A percentile compares a stretch with the other conserved stretches of the same genome.
Conservation (phyloP, 2,888 invertebrate genomes). For the Plagiodera versicolora region DNA sequence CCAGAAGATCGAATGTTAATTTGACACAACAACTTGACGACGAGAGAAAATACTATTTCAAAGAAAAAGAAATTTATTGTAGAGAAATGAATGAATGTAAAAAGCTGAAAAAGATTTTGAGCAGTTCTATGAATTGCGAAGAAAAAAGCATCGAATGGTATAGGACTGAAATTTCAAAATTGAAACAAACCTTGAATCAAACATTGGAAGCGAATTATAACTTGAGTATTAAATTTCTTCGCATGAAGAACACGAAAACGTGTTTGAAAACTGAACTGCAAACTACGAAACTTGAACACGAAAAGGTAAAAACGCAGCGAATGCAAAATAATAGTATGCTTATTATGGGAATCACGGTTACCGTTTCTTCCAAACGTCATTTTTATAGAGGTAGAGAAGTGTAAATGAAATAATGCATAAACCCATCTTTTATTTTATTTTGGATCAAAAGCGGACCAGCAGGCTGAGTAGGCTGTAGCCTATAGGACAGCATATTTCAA, state of each 20-base stretch:
- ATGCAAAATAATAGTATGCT: background rate
- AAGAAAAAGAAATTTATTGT: conserved; percentile 60
- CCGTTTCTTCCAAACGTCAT: no score
- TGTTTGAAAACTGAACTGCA: conserved; percentile 46
- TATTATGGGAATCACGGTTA: no score
- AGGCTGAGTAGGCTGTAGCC: no score
- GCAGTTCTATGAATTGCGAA: conserved; percentile 31
- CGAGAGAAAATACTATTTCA: conserved; percentile 59
- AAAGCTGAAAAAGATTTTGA: conserved; percentile 44
- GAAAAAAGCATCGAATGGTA: conserved; percentile 40
- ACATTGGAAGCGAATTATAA: conserved; percentile 55
- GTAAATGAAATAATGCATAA: no score
- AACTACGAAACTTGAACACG: conserved; percentile 45
- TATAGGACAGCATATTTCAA: no score
- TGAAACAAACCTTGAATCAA: conserved; percentile 50
- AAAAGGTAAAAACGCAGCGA: conserved; percentile 37
- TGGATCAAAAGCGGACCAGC: no score
- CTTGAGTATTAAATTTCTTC: conserved; percentile 53
- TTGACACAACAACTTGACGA: conserved; percentile 60
- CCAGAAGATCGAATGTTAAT: conserved; percentile 56
- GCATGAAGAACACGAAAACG: conserved; percentile 53
- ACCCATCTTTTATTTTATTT: no score
- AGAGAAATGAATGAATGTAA: conserved; percentile 56
- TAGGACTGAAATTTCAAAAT: conserved; percentile 48
- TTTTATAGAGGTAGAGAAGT: no score